A percentile compares a stretch with the other conserved stretches of the same genome.
Evolutionary conservation across 1,140 invertebrate genomes (phyloP).

Genomic region (Anagrus nilaparvatae): DNA sequence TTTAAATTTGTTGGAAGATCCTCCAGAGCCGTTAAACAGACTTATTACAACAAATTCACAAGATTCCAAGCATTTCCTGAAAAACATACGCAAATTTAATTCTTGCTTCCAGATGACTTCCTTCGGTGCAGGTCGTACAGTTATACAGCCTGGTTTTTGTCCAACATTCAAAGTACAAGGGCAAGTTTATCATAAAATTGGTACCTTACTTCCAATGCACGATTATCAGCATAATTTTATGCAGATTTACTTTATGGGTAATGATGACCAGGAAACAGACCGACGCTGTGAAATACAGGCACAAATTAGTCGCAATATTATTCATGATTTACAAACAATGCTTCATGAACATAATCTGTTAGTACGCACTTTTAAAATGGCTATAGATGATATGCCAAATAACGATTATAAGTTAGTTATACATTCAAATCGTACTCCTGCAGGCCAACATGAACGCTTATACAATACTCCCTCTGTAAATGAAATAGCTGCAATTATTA

Average conservation of each 20-base stretch:
- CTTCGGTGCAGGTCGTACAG: conserved; percentile 28
- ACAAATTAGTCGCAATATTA: conserved; percentile 26
- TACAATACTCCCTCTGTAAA: conserved; percentile 25
- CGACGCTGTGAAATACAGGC: conserved; percentile 25
- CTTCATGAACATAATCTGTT: conserved; percentile 35
- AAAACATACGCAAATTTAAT: conserved; percentile 34
- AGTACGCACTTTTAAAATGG: conserved; percentile 33
- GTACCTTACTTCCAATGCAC: conserved; percentile 18
- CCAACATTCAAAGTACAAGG: conserved; percentile 25
- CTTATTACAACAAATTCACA: too few relatives aligned
- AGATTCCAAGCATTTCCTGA: conserved; percentile 28
- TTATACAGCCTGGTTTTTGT: conserved; percentile 16
- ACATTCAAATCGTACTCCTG: conserved; percentile 31
- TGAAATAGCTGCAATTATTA: conserved; percentile 25
- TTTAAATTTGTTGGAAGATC: too few relatives aligned
- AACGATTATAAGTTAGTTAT: conserved; percentile 34
- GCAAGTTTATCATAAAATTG: conserved; percentile 31
- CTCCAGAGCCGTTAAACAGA: too few relatives aligned
- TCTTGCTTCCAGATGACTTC: conserved; percentile 35
- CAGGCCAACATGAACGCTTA: conserved; percentile 21
- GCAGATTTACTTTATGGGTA: conserved; percentile 35
- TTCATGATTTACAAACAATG: conserved; percentile 27
- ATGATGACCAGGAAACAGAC: conserved; percentile 32
- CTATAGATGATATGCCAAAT: conserved; percentile 27
- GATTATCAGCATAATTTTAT: conserved; percentile 22